phyloP scores from a whole-genome alignment of 2,113 vertebrate species.

The Neolamprologus toae region DNA sequence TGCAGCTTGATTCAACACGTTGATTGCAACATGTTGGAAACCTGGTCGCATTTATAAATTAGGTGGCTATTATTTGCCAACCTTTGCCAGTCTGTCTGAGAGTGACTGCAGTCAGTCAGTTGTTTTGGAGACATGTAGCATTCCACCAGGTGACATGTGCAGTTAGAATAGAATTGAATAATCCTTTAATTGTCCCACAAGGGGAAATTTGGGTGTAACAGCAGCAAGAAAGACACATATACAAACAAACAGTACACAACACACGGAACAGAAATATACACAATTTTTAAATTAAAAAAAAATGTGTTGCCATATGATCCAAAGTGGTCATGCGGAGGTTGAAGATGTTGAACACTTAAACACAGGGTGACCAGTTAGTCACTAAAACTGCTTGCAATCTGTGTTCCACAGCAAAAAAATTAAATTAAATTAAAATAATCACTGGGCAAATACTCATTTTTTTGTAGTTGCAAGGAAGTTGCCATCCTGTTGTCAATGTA shows the following conservation, averaged over 20 bases:
- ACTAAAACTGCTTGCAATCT: background rate
- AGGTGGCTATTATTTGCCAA: background rate
- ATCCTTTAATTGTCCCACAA: background rate
- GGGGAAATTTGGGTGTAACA: background rate
- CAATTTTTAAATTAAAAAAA: background rate
- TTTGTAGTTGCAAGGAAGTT: background rate
- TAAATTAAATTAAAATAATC: background rate
- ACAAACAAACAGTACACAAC: too few relatives aligned
- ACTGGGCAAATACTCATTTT: background rate
- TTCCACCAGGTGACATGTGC: background rate
- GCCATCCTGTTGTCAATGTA: background rate
- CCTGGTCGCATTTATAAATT: background rate
- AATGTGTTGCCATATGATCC: fast-evolving
- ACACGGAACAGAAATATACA: too few relatives aligned
- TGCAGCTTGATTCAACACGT: background rate
- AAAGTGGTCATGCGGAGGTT: fast-evolving
- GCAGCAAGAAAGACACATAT: background rate
- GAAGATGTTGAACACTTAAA: background rate
- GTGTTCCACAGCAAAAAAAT: background rate
- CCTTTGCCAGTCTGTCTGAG: background rate
- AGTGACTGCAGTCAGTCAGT: background rate
- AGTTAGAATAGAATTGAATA: background rate
- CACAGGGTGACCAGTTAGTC: background rate
- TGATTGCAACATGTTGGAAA: background rate
- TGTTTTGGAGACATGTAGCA: background rate